Base-by-base conservation (phyloP, 2,797 vertebrate genomes). In the Lophotriccus pileatus region DNA sequence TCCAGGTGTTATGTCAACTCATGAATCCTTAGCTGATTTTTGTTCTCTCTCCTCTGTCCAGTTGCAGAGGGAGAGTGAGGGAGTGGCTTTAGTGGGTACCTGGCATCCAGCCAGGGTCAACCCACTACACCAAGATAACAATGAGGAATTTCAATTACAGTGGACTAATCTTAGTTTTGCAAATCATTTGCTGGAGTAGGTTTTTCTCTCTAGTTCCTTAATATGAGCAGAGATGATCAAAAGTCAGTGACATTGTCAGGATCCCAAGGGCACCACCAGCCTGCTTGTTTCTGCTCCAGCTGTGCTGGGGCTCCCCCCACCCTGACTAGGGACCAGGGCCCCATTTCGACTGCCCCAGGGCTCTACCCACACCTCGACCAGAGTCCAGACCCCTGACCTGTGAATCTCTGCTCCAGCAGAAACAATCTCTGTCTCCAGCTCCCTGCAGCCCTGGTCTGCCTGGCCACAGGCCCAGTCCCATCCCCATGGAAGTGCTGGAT, bases 201-300 rank as follows among this genome's bases (percentile, higher is more conserved):
- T 39, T 93, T 92, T 89, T 18, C 63, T 93, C 34, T 63, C 21
- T 60, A 63, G 43, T 52, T 67, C 56, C n/a, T 76, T 47, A 47
- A 23, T 34, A 60, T 3, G 5, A 92, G 17, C 52, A 87, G 49
- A 86, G 20, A 53, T 58, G 36, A 74, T 55, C 15, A 74, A n/a
- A 87, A 72, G 5, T 32, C 46, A 58, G 17, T 28, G 50, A 64
- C 27, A 14, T 39, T 50, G 36, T 43, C 49, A 58, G 34, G 20
- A 36, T 19, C 4, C 32, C 44, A 36, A 78, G 34, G 22, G 46
- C 11, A 75, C 14, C 39, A 44, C 9, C 4, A 62, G 49, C 19
- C n/a, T 64, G 9, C 6, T 22, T 62, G 62, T 43, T 30, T 27
- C 43, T 81, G 30, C 15, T 14, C 17, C 24, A 64, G 3, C 4